Percentiles rank a stretch among this genome's conserved stretches.
Evolutionary conservation across 2,113 vertebrate genomes (phyloP).

Genomic region (Mormoops blainvillei): DNA sequence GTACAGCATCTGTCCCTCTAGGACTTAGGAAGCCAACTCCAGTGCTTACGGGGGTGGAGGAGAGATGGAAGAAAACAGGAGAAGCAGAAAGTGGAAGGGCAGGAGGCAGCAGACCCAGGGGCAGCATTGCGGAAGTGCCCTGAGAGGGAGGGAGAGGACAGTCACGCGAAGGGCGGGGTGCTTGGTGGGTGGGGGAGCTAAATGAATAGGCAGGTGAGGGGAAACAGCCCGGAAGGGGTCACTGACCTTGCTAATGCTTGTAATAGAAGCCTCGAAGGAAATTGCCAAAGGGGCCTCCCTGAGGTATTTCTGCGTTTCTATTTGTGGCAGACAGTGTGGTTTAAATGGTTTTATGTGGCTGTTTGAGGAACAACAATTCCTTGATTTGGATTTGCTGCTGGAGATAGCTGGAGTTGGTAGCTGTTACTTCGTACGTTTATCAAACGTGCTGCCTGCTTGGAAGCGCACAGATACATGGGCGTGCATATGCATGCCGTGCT

Average conservation of each 20-base stretch:
- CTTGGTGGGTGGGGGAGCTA: fast-evolving
- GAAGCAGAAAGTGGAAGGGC: not conserved
- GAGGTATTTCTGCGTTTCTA: conserved; percentile 51
- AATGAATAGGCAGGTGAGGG: not conserved
- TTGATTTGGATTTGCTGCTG: conserved; percentile 53
- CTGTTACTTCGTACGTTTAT: conserved; percentile 28
- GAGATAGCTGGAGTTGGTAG: conserved; percentile 28
- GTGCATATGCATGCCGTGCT: conserved; percentile 16
- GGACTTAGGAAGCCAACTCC: not conserved
- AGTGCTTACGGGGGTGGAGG: not conserved
- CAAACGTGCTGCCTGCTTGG: not conserved
- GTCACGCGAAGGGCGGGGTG: fast-evolving
- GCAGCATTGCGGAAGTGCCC: not conserved
- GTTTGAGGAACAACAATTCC: conserved; percentile 48
- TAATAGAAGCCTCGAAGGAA: conserved; percentile 42
- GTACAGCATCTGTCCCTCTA: conserved; percentile 52
- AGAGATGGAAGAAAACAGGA: not conserved
- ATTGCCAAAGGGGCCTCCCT: conserved; percentile 26
- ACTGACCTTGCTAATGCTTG: conserved; percentile 23
- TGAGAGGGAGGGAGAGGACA: not conserved
- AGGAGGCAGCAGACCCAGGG: not conserved
- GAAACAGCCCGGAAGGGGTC: not conserved
- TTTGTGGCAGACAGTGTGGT: conserved; percentile 45
- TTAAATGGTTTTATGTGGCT: conserved; percentile 33
- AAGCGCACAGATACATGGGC: not conserved